phyloP scores from a whole-genome alignment of 2,797 vertebrate genomes.

The Premnoplex brunnescens region DNA sequence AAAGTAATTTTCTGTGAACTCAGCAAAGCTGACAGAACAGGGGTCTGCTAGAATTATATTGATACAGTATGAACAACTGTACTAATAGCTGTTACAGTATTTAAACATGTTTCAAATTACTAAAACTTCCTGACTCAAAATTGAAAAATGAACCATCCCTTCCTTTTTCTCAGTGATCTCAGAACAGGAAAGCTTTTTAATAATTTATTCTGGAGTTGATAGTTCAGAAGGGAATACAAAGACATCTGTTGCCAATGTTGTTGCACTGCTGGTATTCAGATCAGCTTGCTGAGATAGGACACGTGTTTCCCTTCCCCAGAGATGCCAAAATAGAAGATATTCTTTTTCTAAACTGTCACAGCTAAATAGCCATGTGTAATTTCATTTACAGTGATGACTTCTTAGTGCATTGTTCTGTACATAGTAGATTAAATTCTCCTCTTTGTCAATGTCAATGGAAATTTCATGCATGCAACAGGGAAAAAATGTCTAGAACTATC shows the following conservation, averaged over 20 bases:
- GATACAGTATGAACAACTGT: not conserved
- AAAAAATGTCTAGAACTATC: not conserved
- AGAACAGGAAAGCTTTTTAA: not conserved
- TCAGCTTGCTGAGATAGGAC: not conserved
- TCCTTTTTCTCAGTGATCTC: not conserved
- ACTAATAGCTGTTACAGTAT: not conserved
- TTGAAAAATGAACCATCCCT: not conserved
- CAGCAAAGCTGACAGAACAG: not conserved
- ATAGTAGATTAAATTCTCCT: not conserved
- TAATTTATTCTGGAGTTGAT: not conserved
- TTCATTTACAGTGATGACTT: not conserved
- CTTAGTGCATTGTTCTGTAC: not conserved
- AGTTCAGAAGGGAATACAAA: not conserved
- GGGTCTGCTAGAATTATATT: not conserved
- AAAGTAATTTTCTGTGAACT: not conserved
- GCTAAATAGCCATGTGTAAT: not conserved
- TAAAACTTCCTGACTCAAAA: not conserved
- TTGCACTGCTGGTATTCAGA: not conserved
- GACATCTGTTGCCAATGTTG: not conserved
- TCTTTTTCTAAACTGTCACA: not conserved
- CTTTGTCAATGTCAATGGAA: not conserved
- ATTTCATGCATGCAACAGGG: not conserved
- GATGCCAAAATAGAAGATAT: not conserved
- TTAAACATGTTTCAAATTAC: not conserved
- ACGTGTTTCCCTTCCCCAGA: not conserved